Evolutionary conservation across 1,140 invertebrate genomes (phyloP), one percentile per base, ranked within the genome.

Genomic region (Sinonovacula constricta): DNA sequence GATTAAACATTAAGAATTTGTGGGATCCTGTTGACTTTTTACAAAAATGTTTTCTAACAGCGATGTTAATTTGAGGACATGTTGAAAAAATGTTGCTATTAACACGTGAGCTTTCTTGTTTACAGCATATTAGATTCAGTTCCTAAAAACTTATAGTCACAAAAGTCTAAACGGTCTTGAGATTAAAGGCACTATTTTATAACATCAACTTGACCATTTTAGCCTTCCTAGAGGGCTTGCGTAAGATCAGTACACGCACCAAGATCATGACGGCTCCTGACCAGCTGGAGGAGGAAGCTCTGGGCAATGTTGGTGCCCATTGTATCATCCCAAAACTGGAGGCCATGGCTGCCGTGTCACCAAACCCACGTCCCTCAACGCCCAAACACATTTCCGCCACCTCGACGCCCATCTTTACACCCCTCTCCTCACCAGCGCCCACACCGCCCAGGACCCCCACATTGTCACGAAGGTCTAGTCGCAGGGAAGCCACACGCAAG

Each of bases 241-340:
- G 72, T 15, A 65, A 2, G 24, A 76, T 76, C 28, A 76, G 72
- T 36, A 76, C 53, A 53, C 45, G 65, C 14, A 76, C 62, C 34
- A 76, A 31, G n/a, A 76, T 76, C 30, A 76, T 76, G 72, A 76
- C 51, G 3, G 45, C 15, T 33, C 72, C 72, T 49, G 72, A 76
- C 22, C 45, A 76, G 30, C 62, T 76, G 0, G 28, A 67, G 24
- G 10, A 66, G 15, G 72, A 76, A 28, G 62, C 60, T 1, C 33
- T 45, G 51, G 31, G 62, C 14, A 76, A 67, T 26, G 30, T 67
- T n/a, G 10, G n/a, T 15, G 60, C 49, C 1, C 72, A 67, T 15
- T 22, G 33, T 18, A 51, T 24, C 22, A 10, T 54, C 2, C 45
- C 49, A 3, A 4, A 22, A n/a, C 45, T 39, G 18, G 31, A n/a